These are phyloP conservation scores for Saccostrea glomerata DNA, from an alignment of 1,140 invertebrate genomes.

Conservation along the genomic window DNA sequence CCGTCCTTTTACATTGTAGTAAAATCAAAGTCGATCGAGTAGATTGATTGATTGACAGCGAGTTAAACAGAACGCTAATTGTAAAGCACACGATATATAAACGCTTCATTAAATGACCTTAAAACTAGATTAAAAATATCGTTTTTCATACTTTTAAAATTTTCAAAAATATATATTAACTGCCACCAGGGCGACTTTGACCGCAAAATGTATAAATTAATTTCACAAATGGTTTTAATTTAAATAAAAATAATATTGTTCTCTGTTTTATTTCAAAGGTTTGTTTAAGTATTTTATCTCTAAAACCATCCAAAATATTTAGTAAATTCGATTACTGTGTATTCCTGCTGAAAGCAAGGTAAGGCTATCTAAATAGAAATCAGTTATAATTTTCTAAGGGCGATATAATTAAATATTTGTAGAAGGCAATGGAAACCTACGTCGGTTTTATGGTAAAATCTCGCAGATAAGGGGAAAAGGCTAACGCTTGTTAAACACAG, in stretches of 20 bases:
- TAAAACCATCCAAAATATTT: slow-evolving; percentile 32
- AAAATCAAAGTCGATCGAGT: slow-evolving; percentile 53
- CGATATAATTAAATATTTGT: slow-evolving; percentile 46
- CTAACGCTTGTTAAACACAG: slow-evolving; percentile 15
- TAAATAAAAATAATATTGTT: not conserved
- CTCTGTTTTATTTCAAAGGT: not conserved
- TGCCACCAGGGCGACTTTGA: slow-evolving; percentile 32
- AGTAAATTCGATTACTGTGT: slow-evolving; percentile 36
- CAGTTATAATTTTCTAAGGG: slow-evolving; percentile 10
- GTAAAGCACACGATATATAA: slow-evolving; percentile 43
- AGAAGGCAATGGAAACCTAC: slow-evolving; percentile 16
- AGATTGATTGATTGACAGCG: slow-evolving; percentile 55
- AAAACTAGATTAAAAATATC: no score
- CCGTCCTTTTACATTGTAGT: slow-evolving; percentile 39
- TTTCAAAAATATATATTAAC: not conserved
- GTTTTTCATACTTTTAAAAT: not conserved
- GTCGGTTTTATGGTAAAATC: slow-evolving; percentile 36
- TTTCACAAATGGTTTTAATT: not conserved
- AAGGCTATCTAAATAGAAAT: slow-evolving; percentile 31
- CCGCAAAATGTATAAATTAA: no score
- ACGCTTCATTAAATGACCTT: slow-evolving; percentile 30
- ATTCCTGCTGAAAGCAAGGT: slow-evolving; percentile 2
- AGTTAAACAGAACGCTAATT: slow-evolving; percentile 41
- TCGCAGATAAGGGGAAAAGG: slow-evolving; percentile 42
- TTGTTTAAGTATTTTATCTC: not conserved